Conservation (phyloP, 2,113 vertebrate genomes). For the Parus major region DNA sequence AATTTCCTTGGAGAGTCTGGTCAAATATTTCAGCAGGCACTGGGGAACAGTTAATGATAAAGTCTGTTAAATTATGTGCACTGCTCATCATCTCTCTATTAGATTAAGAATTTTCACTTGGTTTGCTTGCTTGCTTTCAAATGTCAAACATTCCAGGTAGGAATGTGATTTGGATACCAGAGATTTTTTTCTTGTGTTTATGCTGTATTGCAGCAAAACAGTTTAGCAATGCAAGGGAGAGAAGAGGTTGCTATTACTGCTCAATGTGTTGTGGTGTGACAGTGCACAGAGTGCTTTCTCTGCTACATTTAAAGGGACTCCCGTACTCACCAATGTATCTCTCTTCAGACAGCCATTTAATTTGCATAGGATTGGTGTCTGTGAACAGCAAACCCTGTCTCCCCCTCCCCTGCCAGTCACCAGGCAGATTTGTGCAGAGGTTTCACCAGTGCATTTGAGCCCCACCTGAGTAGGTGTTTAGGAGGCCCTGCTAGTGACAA, state of each 20-base stretch:
- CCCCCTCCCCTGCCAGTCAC: not conserved
- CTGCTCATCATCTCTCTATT: not conserved
- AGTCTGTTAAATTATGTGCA: not conserved
- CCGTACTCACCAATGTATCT: fast-evolving
- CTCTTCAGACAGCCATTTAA: not conserved
- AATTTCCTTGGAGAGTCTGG: not conserved
- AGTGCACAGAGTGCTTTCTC: not conserved
- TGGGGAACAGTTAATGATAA: not conserved
- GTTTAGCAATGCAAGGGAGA: not conserved
- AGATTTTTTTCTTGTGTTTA: not conserved
- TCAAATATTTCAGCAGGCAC: not conserved
- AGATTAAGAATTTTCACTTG: not conserved
- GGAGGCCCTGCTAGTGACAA: not conserved
- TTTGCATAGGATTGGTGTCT: not conserved
- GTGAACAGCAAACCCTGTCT: not conserved
- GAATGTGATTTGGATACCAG: not conserved
- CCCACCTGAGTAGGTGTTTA: not conserved
- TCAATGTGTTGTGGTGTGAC: not conserved
- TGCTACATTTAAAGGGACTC: not conserved
- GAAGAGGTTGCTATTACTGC: not conserved
- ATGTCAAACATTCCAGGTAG: not conserved
- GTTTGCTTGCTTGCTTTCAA: not conserved
- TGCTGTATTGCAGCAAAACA: not conserved
- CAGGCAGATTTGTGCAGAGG: not conserved
- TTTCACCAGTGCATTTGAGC: not conserved